Evolutionary conservation across 2,113 vertebrate species (phyloP), one percentile per base, ranked within the genome.

Genomic region (Phoxinus phoxinus): DNA sequence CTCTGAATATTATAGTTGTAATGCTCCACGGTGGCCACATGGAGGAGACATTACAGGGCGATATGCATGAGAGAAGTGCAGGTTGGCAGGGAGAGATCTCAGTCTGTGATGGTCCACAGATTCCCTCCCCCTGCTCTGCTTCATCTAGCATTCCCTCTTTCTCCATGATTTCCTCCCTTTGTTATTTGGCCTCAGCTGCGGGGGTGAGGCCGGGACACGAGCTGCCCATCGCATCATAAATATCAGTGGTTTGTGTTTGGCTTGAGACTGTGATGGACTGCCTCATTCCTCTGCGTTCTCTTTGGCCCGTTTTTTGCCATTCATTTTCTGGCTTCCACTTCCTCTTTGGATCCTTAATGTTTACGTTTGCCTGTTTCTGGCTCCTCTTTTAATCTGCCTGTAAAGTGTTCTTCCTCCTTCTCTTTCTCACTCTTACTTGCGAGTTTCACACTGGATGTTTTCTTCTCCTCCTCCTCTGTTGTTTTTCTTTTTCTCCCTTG

Each of bases 231-330:
- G 65, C 44, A 46, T 74, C 74, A 79, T 67, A 83, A 84, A 86
- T 69, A 83, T 48, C 58, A 82, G 65, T 53, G 78, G 81, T 87
- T 87, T 80, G 27, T 41, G 82, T 67, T 82, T 79, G 90, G 90
- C 89, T 41, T 93, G 91, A 89, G 90, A 51, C 27, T 71, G 41
- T 83, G 65, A 83, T 83, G 37, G 11, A 71, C 12, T 37, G 32
- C 48, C 86, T 56, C 63, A 35, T 82, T 37, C 77, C 51, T 85
- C 59, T 41, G 32, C 17, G 48, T 32, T 67, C 69, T 65, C 9
- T 71, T 35, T 21, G 65, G 30, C 65, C 65, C 4, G 65, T 32
- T 63, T 44, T 37, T 32, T n/a, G 56, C n/a, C 35, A 61, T 61
- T 12, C 10, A 12, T 35, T 9, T 17, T 15, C 69, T 78, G 84